phyloP scores from a whole-genome alignment of 2,797 vertebrate genomes.

The Xenentodon cancila region DNA sequence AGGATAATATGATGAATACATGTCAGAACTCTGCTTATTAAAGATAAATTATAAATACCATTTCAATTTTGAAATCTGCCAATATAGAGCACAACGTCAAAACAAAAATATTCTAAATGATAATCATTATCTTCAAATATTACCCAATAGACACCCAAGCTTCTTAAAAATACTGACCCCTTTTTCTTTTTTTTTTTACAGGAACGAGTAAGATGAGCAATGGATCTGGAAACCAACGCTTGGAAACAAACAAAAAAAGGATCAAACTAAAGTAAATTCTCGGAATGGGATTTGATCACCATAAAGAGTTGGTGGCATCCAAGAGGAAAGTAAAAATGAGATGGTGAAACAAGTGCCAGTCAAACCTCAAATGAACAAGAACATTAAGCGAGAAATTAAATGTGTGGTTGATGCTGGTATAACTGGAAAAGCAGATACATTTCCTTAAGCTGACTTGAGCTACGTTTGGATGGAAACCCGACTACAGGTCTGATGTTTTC shows the following conservation, averaged over 20 bases:
- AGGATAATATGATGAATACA: conserved; percentile 26
- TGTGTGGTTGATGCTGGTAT: background rate
- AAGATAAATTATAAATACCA: background rate
- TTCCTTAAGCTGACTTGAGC: conserved; percentile 20
- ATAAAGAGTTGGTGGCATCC: background rate
- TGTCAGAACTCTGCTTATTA: conserved; percentile 14
- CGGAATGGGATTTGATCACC: background rate
- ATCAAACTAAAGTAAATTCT: background rate
- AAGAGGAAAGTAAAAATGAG: background rate
- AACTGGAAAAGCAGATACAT: conserved; percentile 17
- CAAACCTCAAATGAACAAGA: conserved; percentile 16
- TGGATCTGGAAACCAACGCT: too few relatives aligned
- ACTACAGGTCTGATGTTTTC: conserved; percentile 28
- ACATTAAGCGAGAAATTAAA: conserved; percentile 3
- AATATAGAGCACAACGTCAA: background rate
- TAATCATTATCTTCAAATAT: background rate
- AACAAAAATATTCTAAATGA: background rate
- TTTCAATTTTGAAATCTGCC: background rate
- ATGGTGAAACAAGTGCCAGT: conserved; percentile 6
- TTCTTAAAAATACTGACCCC: too few relatives aligned
- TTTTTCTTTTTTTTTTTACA: too few relatives aligned
- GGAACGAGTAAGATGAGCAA: too few relatives aligned
- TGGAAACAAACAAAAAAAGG: background rate
- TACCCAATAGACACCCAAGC: too few relatives aligned
- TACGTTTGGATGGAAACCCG: conserved; percentile 17